These are phyloP conservation scores for Melolontha melolontha DNA, from an alignment of 2,888 invertebrate species.

Conservation along the genomic window DNA sequence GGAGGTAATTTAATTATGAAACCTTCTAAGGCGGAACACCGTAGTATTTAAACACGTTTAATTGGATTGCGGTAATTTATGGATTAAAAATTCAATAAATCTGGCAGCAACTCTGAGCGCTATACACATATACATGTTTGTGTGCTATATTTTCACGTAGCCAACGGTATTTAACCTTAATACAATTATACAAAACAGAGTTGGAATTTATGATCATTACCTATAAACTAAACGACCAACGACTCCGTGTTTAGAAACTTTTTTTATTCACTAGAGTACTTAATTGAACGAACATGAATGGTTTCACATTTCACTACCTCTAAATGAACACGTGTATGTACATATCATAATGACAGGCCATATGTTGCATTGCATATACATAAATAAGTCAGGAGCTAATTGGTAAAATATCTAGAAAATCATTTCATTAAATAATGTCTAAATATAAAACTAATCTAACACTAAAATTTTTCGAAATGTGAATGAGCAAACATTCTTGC, in stretches of 20 bases:
- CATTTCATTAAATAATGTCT: conserved; percentile 22
- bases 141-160: conserved; percentile 26
- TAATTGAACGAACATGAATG: conserved; percentile 33
- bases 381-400: conserved; percentile 30
- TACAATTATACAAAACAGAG: conserved; percentile 34
- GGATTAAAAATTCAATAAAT: conserved; percentile 52
- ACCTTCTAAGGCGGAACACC: conserved; percentile 51
- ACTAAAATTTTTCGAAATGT: background rate
- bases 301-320: conserved; percentile 31
- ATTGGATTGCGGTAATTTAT: conserved; percentile 54
- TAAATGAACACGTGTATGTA: conserved; percentile 28
- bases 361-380: conserved; percentile 2
- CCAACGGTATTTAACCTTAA: conserved; percentile 35
- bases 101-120: conserved; percentile 35
- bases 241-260: conserved; percentile 31
- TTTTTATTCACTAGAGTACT: conserved; percentile 27
- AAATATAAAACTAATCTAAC: background rate
- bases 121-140: conserved; percentile 6
- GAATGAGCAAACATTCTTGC: no score
- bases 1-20: conserved; percentile 50
- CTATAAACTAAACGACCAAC: conserved; percentile 27
- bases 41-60: conserved; percentile 51
- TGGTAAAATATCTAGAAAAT: conserved; percentile 31
- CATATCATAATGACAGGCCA: conserved; percentile 16
- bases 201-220: conserved; percentile 35